A percentile compares a stretch with the other conserved stretches of the same genome.
phyloP scores from a whole-genome alignment of 2,888 invertebrate genomes.

The Ashinkailepas kermadecensis region DNA sequence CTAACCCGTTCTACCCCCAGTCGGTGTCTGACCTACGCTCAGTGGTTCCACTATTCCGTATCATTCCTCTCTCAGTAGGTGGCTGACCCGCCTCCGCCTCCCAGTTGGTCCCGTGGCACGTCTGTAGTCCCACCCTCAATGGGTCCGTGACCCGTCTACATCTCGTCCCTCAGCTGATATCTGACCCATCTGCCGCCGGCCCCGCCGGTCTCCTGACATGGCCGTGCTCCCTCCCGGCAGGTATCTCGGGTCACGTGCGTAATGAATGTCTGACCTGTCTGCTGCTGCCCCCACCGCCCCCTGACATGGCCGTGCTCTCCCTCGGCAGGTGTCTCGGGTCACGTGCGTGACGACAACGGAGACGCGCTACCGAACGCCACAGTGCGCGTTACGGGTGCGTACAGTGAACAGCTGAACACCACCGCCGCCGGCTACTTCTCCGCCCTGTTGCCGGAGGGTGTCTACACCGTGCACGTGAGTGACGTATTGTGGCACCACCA shows the following conservation, averaged over 20 bases:
- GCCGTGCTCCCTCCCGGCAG: background rate
- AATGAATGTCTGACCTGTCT: background rate
- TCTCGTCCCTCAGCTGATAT: background rate
- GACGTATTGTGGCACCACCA: too few relatives aligned
- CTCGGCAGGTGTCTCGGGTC: background rate
- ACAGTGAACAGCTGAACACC: background rate
- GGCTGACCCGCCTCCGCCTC: too few relatives aligned
- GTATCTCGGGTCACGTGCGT: background rate
- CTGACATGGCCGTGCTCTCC: background rate
- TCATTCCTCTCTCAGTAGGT: too few relatives aligned
- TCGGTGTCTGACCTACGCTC: too few relatives aligned
- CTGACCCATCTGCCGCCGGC: background rate
- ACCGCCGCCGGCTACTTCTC: background rate
- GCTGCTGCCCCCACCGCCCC: background rate
- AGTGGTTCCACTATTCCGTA: too few relatives aligned
- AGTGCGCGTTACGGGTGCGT: background rate
- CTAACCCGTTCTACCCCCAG: too few relatives aligned
- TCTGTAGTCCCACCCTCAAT: too few relatives aligned
- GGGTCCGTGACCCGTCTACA: too few relatives aligned
- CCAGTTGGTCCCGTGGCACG: too few relatives aligned
- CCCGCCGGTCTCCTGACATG: background rate
- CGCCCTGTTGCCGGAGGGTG: background rate
- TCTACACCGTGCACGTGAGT: constrained; percentile 2
- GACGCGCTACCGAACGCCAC: background rate
- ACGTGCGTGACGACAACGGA: background rate